Percentiles rank a stretch among this genome's conserved stretches.
phyloP scores from a whole-genome alignment of 2,113 vertebrate species.

The Fulica atra region DNA sequence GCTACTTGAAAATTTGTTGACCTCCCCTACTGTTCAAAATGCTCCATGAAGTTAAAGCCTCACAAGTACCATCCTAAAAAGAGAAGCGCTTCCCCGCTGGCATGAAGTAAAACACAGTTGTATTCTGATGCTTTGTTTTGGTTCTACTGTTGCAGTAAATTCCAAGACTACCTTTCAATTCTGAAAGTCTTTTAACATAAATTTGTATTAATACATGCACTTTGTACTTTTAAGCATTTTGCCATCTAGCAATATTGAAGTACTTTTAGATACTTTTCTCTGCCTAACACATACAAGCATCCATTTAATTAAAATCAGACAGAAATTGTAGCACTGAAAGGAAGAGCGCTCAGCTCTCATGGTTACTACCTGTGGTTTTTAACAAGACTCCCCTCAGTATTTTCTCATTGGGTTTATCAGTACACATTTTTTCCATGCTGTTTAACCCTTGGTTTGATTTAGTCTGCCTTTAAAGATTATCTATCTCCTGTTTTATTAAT shows the following conservation, averaged over 20 bases:
- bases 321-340: neutral
- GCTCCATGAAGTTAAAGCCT: neutral
- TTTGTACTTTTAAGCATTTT: neutral
- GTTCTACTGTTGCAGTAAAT: neutral
- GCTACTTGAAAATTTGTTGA: neutral
- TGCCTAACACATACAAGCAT: neutral
- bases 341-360: neutral
- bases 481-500: neutral
- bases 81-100: neutral
- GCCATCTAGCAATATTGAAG: rapidly evolving
- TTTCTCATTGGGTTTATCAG: neutral
- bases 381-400: neutral
- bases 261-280: neutral
- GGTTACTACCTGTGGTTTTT: neutral
- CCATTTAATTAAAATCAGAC: neutral
- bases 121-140: neutral
- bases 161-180: neutral
- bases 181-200: neutral
- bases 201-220: neutral
- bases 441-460: neutral
- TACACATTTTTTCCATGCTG: neutral
- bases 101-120: neutral
- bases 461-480: neutral
- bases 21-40: neutral
- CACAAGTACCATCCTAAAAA: neutral